Percentiles rank a stretch among this genome's conserved stretches.
Evolutionary conservation across 1,140 invertebrate species (phyloP).

Genomic region (Musca domestica): DNA sequence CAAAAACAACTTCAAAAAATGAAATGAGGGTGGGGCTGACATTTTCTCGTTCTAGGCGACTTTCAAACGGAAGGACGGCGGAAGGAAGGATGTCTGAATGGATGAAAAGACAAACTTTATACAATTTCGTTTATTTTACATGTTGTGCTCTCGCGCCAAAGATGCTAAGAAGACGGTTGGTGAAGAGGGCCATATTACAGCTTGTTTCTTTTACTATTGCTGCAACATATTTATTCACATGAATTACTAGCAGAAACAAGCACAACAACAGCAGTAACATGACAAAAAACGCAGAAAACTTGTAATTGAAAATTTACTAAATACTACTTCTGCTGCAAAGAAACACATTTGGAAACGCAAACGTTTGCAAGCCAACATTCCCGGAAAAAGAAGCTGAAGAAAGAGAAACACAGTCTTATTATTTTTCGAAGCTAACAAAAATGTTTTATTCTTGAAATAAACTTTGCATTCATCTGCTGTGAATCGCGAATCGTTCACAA

Average conservation of each 20-base stretch:
- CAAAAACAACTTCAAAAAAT: no score
- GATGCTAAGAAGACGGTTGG: no score
- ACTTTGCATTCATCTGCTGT: no score
- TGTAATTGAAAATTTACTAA: constrained; percentile 13
- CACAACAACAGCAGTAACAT: neutral
- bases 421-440: no score
- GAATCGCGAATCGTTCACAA: no score
- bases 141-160: no score
- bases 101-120: constrained; percentile 11
- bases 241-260: constrained; percentile 5
- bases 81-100: constrained; percentile 8
- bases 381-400: neutral
- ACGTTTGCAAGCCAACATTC: neutral
- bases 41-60: no score
- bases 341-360: neutral
- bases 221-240: constrained; percentile 9
- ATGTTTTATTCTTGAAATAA: no score
- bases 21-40: no score
- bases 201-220: neutral
- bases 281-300: neutral
- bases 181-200: neutral
- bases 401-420: neutral
- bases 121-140: constrained; percentile 16
- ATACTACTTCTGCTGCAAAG: neutral
- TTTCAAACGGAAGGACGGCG: no score